These are phyloP conservation scores for Amphiprion clarkii DNA, from an alignment of 2,797 vertebrate species.

Conservation along the genomic window DNA sequence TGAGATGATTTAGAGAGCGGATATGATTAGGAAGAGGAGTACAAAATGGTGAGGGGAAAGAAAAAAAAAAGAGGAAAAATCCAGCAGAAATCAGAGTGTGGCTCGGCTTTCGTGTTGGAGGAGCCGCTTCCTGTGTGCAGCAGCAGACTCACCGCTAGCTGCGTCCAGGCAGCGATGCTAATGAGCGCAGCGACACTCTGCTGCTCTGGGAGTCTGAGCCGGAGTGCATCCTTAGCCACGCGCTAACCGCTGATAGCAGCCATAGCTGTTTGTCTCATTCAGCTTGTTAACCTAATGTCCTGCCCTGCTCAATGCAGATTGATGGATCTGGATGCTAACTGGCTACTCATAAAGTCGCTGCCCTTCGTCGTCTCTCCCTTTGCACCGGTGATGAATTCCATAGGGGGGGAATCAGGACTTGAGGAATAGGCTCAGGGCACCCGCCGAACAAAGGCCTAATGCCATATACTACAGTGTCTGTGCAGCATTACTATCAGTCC, in stretches of 20 bases:
- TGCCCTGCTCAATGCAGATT: slow-evolving; percentile 31
- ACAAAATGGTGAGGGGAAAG: slow-evolving; percentile 45
- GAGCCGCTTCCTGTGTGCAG: slow-evolving; percentile 66
- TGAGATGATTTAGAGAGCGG: slow-evolving; percentile 66
- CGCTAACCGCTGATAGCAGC: slow-evolving; percentile 38
- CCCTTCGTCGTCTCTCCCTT: slow-evolving; percentile 39
- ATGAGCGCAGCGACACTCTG: slow-evolving; percentile 64
- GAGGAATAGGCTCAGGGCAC: slow-evolving; percentile 61
- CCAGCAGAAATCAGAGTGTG: slow-evolving; percentile 42
- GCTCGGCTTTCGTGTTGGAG: slow-evolving; percentile 57
- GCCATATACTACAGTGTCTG: slow-evolving; percentile 77
- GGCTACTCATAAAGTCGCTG: slow-evolving; percentile 23
- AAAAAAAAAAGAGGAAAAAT: neutral
- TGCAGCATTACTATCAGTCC: slow-evolving; percentile 66
- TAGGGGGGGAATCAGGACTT: slow-evolving; percentile 55
- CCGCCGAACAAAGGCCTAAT: slow-evolving; percentile 67
- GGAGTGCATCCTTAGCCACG: slow-evolving; percentile 43
- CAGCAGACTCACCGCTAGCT: slow-evolving; percentile 45
- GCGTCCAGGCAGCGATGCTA: slow-evolving; percentile 58
- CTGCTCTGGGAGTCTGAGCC: slow-evolving; percentile 63
- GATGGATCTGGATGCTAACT: slow-evolving; percentile 49
- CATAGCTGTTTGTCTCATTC: slow-evolving; percentile 53
- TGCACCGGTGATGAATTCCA: slow-evolving; percentile 65
- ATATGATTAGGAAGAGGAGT: slow-evolving; percentile 67
- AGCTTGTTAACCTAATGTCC: slow-evolving; percentile 45